These are phyloP conservation scores for Dryocosmus kuriphilus DNA, from an alignment of 2,888 invertebrate species.

Conservation along the genomic window DNA sequence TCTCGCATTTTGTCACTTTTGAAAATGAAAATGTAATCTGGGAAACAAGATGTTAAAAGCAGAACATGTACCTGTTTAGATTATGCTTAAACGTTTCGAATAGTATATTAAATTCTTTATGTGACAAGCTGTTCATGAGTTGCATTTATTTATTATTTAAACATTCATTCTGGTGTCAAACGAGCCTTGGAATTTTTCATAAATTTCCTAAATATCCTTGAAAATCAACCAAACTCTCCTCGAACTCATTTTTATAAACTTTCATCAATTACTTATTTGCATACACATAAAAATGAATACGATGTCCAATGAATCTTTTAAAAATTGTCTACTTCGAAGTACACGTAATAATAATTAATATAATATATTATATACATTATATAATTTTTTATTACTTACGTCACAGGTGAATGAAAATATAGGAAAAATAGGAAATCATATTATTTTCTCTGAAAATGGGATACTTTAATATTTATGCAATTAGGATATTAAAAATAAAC, in stretches of 20 bases:
- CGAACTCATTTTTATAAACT: not conserved
- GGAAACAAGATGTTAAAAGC: not conserved
- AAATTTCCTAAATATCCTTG: not conserved
- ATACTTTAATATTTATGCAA: too few relatives aligned
- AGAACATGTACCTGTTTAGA: not conserved
- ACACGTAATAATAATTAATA: too few relatives aligned
- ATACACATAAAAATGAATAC: too few relatives aligned
- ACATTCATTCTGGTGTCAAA: conserved; percentile 21
- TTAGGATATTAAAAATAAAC: too few relatives aligned
- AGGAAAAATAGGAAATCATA: too few relatives aligned
- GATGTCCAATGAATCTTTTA: too few relatives aligned
- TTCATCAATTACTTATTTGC: not conserved
- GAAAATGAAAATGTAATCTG: not conserved
- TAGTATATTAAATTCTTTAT: conserved; percentile 23
- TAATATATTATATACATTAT: too few relatives aligned
- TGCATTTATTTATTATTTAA: conserved; percentile 43
- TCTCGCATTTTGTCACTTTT: not conserved
- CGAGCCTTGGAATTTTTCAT: conserved; percentile 21
- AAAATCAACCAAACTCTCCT: not conserved
- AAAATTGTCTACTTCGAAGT: too few relatives aligned
- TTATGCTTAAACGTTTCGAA: conserved; percentile 23
- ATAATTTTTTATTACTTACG: too few relatives aligned
- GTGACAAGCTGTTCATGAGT: conserved; percentile 34
- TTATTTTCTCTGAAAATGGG: too few relatives aligned
- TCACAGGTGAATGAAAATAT: too few relatives aligned